Evolutionary conservation across 2,797 vertebrate genomes (phyloP).

Genomic region (Syngnathus acus): DNA sequence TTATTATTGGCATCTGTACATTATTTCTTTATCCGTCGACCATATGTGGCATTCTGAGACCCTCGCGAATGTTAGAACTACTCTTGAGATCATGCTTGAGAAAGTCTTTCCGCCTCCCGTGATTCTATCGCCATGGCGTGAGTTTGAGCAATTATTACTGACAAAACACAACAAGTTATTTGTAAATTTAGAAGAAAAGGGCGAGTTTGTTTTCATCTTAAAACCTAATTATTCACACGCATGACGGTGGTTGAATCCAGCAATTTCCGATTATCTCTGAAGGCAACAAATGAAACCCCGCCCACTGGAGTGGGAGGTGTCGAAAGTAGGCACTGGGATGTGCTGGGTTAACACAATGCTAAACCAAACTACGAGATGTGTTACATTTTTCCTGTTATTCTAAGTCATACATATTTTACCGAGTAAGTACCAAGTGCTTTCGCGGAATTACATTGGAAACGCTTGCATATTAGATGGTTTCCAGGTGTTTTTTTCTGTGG

Average conservation of each 20-base stretch:
- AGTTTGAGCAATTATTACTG: neutral
- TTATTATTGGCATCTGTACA: neutral
- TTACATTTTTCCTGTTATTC: neutral
- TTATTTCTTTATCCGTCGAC: neutral
- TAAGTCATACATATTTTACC: neutral
- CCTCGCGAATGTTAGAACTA: neutral
- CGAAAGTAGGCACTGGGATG: neutral
- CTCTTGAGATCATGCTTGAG: neutral
- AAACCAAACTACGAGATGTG: neutral
- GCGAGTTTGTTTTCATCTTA: neutral
- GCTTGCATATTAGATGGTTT: neutral
- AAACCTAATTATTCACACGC: neutral
- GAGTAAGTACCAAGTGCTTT: neutral
- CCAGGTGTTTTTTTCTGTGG: neutral
- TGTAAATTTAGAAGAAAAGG: neutral
- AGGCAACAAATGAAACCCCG: conserved; percentile 21
- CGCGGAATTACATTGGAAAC: too few species aligned
- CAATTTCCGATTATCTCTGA: conserved; percentile 13
- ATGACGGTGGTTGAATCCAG: neutral
- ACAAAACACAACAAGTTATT: neutral
- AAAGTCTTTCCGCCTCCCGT: neutral
- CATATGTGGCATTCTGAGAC: neutral
- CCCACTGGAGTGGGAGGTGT: conserved; percentile 29
- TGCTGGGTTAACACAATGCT: neutral
- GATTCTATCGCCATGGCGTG: neutral